Percentiles rank a stretch among this genome's conserved stretches.
Evolutionary conservation across 2,113 vertebrate species (phyloP).

Genomic region (Craseonycteris thonglongyai): DNA sequence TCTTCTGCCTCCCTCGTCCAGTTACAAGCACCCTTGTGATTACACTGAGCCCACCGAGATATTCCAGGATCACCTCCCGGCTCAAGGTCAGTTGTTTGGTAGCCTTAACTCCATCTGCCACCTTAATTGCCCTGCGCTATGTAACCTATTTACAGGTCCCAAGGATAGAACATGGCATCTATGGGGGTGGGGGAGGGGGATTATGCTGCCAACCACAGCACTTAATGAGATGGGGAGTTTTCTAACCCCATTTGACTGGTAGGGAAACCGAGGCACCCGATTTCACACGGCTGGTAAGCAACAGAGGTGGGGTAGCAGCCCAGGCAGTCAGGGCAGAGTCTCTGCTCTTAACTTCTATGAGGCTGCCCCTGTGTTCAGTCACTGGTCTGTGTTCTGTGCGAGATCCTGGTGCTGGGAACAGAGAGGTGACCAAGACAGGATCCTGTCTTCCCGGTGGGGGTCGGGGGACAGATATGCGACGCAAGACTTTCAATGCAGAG

Average conservation of each 20-base stretch:
- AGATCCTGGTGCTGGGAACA: not conserved
- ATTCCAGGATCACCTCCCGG: not conserved
- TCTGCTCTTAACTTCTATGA: not conserved
- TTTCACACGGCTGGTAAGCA: not conserved
- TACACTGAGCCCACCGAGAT: not conserved
- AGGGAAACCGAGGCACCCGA: not conserved
- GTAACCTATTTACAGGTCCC: not conserved
- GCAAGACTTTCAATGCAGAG: not conserved
- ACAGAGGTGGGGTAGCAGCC: not conserved
- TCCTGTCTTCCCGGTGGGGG: not conserved
- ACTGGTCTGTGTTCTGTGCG: not conserved
- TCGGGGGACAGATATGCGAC: not conserved
- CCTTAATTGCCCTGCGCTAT: not conserved
- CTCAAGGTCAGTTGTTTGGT: not conserved
- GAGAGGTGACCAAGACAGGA: not conserved
- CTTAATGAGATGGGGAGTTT: not conserved
- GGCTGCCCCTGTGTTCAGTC: not conserved
- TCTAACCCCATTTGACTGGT: not conserved
- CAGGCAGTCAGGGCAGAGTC: not conserved
- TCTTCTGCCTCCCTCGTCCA: not conserved
- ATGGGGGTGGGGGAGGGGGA: no score
- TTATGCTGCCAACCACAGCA: not conserved
- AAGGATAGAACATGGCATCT: not conserved
- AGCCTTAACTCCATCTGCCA: not conserved
- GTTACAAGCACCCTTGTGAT: not conserved